A percentile compares a stretch with the other conserved stretches of the same genome.
phyloP scores from a whole-genome alignment of 2,113 vertebrate genomes.

The Rhinolophus ferrumequinum region DNA sequence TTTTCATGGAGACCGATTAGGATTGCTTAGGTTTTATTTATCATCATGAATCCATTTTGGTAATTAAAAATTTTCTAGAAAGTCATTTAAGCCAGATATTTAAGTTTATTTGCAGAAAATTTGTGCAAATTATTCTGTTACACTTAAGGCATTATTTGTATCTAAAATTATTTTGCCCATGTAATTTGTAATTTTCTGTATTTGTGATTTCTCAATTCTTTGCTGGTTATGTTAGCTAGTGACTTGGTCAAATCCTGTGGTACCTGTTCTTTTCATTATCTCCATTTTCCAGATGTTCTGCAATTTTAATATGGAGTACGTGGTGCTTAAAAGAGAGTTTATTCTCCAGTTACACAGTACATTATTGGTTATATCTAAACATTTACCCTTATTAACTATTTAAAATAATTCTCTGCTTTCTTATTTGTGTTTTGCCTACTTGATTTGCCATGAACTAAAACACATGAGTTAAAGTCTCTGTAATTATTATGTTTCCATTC shows the following conservation, averaged over 20 bases:
- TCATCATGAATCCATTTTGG: not conserved
- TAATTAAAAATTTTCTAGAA: not conserved
- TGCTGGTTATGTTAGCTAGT: not conserved
- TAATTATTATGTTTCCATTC: not conserved
- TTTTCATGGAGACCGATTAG: not conserved
- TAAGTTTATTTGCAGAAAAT: not conserved
- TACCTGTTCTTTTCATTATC: not conserved
- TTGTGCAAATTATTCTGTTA: not conserved
- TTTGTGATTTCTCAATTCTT: slow-evolving; percentile 28
- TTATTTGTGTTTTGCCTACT: not conserved
- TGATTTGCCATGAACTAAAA: not conserved
- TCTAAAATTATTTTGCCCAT: not conserved
- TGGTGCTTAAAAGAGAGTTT: not conserved
- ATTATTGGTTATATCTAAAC: not conserved
- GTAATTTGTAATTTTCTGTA: not conserved
- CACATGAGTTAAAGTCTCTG: not conserved
- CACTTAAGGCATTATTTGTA: not conserved
- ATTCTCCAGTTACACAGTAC: not conserved
- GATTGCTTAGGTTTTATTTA: not conserved
- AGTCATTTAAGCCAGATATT: not conserved
- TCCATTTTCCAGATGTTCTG: not conserved
- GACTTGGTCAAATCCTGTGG: not conserved
- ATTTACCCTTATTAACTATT: not conserved
- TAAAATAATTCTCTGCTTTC: not conserved
- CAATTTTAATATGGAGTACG: not conserved